Evolutionary conservation across 2,888 invertebrate genomes (phyloP).

Genomic region (Cyclophora punctaria): DNA sequence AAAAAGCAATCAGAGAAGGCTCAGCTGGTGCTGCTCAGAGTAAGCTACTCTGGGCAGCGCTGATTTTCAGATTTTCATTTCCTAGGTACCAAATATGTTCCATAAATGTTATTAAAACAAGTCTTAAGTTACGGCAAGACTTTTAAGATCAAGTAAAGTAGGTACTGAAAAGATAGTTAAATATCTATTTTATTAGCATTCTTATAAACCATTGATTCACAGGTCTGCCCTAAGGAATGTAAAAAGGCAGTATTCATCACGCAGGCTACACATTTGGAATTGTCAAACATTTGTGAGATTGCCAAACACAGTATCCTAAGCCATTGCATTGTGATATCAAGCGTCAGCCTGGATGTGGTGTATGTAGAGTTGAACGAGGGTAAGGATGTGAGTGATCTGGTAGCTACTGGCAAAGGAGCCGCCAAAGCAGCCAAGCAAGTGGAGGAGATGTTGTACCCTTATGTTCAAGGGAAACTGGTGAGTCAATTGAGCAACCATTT

Average conservation of each 20-base stretch:
- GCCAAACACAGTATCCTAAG: slow-evolving; percentile 76
- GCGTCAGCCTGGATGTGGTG: slow-evolving; percentile 72
- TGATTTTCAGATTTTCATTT: too few relatives aligned
- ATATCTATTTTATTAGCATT: too few relatives aligned
- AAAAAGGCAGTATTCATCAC: slow-evolving; percentile 74
- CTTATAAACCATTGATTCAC: slow-evolving; percentile 8
- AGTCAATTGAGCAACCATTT: slow-evolving; percentile 4
- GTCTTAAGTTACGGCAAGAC: too few relatives aligned
- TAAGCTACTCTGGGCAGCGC: background rate
- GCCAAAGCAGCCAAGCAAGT: slow-evolving; percentile 46
- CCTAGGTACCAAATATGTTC: too few relatives aligned
- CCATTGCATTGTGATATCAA: slow-evolving; percentile 76
- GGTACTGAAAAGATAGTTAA: too few relatives aligned
- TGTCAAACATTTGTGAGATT: slow-evolving; percentile 75
- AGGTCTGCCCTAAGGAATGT: slow-evolving; percentile 49
- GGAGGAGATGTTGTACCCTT: slow-evolving; percentile 51
- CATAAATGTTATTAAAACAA: too few relatives aligned
- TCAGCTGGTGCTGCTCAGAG: too few relatives aligned
- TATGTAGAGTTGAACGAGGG: slow-evolving; percentile 59
- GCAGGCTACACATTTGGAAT: slow-evolving; percentile 69
- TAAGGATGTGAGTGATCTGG: slow-evolving; percentile 48
- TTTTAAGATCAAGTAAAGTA: too few relatives aligned
- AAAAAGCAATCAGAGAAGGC: background rate
- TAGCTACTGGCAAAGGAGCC: slow-evolving; percentile 44
- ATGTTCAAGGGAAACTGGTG: slow-evolving; percentile 76